phyloP scores from a whole-genome alignment of 2,113 vertebrate species.

The Lophura nycthemera region DNA sequence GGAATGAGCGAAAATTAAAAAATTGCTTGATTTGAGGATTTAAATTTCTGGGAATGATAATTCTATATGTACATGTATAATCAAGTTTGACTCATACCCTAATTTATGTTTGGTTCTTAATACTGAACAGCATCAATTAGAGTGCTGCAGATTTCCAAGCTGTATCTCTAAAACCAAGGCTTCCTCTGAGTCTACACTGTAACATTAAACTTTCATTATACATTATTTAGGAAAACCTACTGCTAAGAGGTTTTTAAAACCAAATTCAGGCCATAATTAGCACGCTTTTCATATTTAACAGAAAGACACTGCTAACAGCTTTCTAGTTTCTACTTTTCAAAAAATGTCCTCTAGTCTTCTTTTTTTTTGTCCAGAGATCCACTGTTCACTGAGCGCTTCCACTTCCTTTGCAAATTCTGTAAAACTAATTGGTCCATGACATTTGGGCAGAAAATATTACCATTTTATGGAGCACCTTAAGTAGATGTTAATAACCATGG shows the following conservation, averaged over 20 bases:
- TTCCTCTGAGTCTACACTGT: background rate
- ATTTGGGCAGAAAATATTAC: background rate
- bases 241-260: background rate
- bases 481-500: background rate
- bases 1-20: background rate
- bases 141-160: background rate
- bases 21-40: background rate
- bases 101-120: background rate
- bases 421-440: background rate
- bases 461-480: background rate
- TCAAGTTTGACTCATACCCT: accelerated
- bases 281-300: background rate
- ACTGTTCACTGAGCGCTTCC: background rate
- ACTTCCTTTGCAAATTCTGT: background rate
- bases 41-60: background rate
- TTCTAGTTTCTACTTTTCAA: background rate
- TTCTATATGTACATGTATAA: background rate
- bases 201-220: background rate
- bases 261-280: background rate
- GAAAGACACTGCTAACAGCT: background rate
- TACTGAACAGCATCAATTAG: background rate
- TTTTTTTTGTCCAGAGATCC: background rate
- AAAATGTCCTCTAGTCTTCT: background rate
- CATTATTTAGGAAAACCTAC: background rate
- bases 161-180: background rate